Evolutionary conservation across 2,888 invertebrate genomes (phyloP).

Genomic region (Atrina japonica): DNA sequence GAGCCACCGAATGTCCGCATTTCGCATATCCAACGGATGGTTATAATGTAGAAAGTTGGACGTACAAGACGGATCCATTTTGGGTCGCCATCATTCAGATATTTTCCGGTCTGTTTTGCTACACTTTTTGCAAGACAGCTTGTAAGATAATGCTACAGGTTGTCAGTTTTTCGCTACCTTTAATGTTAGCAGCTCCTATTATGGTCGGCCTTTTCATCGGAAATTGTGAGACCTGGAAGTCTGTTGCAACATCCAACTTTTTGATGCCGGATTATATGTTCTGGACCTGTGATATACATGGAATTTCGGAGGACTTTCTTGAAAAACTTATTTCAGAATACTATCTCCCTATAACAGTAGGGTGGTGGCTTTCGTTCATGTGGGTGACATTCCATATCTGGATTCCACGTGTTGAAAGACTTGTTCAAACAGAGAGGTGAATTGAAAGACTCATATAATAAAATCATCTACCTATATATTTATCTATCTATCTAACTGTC

Average conservation of each 20-base stretch:
- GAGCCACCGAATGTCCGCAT: constrained; percentile 62
- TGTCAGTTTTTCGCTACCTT: constrained; percentile 97
- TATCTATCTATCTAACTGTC: too few relatives aligned
- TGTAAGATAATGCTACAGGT: constrained; percentile 98
- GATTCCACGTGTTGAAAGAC: constrained; percentile 71
- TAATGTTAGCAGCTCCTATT: constrained; percentile 94
- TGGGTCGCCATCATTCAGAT: constrained; percentile 85
- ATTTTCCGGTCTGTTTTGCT: constrained; percentile 91
- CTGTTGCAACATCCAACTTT: constrained; percentile 82
- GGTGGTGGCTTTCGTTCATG: constrained; percentile 74
- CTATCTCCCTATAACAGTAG: constrained; percentile 63
- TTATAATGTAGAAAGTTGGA: constrained; percentile 52
- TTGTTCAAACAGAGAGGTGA: constrained; percentile 72
- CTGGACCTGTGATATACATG: constrained; percentile 93
- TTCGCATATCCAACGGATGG: constrained; percentile 51
- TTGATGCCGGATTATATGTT: constrained; percentile 86
- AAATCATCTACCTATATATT: not conserved
- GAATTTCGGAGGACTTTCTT: constrained; percentile 76
- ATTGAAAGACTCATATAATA: too few relatives aligned
- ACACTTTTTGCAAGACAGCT: constrained; percentile 96
- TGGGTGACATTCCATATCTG: constrained; percentile 74
- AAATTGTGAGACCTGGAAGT: constrained; percentile 92
- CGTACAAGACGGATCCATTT: constrained; percentile 58
- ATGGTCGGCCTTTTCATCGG: constrained; percentile 93
- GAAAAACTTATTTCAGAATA: constrained; percentile 58